Percentiles rank a stretch among this genome's conserved stretches.
Conservation (phyloP, 2,888 invertebrate genomes). For the Atherix ibis region DNA sequence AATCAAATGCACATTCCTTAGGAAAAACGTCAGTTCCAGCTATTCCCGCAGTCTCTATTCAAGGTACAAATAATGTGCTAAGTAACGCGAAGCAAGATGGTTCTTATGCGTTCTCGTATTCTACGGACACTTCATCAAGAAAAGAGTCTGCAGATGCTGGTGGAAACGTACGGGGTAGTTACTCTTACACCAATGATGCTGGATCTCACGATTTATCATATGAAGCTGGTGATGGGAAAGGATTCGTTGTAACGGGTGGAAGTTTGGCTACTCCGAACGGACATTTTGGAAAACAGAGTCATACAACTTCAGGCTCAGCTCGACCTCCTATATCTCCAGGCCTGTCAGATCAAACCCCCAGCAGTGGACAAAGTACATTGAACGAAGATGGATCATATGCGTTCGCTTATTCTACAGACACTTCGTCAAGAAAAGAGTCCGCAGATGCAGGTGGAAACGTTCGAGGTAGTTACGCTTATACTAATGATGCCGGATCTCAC, state of each 20-base stretch:
- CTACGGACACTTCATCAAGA: conserved; percentile 21
- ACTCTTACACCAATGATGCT: conserved; percentile 52
- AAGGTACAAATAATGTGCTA: too few species aligned
- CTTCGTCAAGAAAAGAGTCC: conserved; percentile 13
- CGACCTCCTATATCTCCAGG: too few species aligned
- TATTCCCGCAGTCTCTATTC: not conserved
- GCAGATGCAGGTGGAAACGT: conserved; percentile 15
- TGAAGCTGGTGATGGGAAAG: conserved; percentile 54
- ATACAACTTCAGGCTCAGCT: not conserved
- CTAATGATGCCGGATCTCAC: conserved; percentile 50
- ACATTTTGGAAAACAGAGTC: not conserved
- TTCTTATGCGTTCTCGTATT: conserved; percentile 21
- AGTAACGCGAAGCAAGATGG: not conserved
- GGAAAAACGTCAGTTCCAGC: not conserved
- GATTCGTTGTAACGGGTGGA: conserved; percentile 37
- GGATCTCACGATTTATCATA: conserved; percentile 58
- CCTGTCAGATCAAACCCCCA: not conserved
- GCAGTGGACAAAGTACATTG: conserved; percentile 13
- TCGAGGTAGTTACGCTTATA: conserved; percentile 42
- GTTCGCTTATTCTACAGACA: conserved; percentile 8
- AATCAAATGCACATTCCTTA: not conserved
- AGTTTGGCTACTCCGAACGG: conserved; percentile 17
- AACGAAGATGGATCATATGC: conserved; percentile 4
- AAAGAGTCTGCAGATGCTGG: conserved; percentile 23
- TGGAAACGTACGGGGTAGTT: conserved; percentile 38